Percentiles rank a stretch among this genome's conserved stretches.
Conservation (phyloP, 2,888 invertebrate species). For the Drosophila imparisetae region DNA sequence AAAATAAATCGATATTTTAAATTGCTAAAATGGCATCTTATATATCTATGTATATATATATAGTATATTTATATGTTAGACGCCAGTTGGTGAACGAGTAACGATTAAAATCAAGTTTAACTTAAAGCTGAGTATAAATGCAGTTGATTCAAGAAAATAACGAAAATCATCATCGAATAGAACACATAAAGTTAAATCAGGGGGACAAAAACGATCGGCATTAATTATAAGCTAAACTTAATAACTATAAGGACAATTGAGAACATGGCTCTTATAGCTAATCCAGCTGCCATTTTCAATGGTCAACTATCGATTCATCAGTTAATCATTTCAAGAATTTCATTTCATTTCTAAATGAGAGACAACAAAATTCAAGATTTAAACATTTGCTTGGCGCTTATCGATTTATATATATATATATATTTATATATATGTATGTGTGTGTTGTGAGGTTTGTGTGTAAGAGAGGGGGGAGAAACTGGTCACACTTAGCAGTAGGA, state of each 20-base stretch:
- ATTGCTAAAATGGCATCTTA: slow-evolving; percentile 14
- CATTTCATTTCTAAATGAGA: slow-evolving; percentile 21
- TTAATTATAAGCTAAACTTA: slow-evolving; percentile 34
- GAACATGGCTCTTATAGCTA: slow-evolving; percentile 35
- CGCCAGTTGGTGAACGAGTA: neutral
- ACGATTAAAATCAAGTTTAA: slow-evolving; percentile 27
- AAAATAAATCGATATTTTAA: slow-evolving; percentile 15
- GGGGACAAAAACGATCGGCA: slow-evolving; percentile 6
- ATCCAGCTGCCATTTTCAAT: slow-evolving; percentile 43
- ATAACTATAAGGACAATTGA: slow-evolving; percentile 28
- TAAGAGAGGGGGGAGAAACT: too few relatives aligned
- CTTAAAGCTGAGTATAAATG: slow-evolving; percentile 61
- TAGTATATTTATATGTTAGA: neutral
- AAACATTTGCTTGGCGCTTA: slow-evolving; percentile 23
- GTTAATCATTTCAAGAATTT: neutral
- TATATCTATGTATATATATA: neutral
- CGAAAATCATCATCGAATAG: slow-evolving; percentile 2
- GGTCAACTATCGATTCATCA: slow-evolving; percentile 6
- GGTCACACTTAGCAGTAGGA: slow-evolving; percentile 87
- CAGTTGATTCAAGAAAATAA: slow-evolving; percentile 45
- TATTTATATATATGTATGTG: neutral
- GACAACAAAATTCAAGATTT: slow-evolving; percentile 28
- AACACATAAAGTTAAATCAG: slow-evolving; percentile 28
- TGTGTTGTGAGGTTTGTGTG: slow-evolving; percentile 5
- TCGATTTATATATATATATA: neutral